Evolutionary conservation across 2,888 invertebrate genomes (phyloP).

Genomic region (Drosophila limbata): DNA sequence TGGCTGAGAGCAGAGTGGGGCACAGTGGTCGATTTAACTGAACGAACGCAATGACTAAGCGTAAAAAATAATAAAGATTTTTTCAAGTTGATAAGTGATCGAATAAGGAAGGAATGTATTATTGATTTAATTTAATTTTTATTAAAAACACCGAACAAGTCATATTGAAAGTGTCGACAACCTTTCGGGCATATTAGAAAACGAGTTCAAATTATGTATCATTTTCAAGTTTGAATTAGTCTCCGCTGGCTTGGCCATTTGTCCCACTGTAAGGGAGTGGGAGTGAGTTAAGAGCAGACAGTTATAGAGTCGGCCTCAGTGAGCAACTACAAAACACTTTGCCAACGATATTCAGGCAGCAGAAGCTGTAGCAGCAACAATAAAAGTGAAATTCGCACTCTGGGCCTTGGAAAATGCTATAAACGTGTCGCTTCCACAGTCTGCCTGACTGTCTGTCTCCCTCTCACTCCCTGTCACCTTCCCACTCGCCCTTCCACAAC

Average conservation of each 20-base stretch:
- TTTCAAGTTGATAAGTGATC: too few species aligned
- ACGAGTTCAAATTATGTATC: too few species aligned
- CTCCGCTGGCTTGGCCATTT: not conserved
- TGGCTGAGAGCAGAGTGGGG: not conserved
- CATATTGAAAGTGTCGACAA: too few species aligned
- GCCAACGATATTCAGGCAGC: slow-evolving; percentile 43
- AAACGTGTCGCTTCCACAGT: slow-evolving; percentile 63
- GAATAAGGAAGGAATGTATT: too few species aligned
- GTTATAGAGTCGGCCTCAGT: slow-evolving; percentile 41
- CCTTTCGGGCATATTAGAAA: too few species aligned
- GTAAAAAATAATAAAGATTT: too few species aligned
- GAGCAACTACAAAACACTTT: slow-evolving; percentile 62
- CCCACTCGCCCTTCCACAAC: not conserved
- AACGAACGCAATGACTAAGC: not conserved
- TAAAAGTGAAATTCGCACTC: slow-evolving; percentile 74
- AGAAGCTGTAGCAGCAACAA: slow-evolving; percentile 53
- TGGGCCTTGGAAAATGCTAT: slow-evolving; percentile 75
- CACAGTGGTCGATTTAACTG: not conserved
- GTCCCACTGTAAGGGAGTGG: not conserved
- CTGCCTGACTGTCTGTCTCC: slow-evolving; percentile 14
- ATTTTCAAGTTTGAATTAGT: not conserved
- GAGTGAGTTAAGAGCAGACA: slow-evolving; percentile 35
- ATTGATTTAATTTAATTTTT: too few species aligned
- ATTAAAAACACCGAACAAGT: too few species aligned
- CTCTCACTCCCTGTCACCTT: not conserved